Conservation (phyloP, 2,113 vertebrate genomes). For the Rhinopomastus cyanomelas region DNA sequence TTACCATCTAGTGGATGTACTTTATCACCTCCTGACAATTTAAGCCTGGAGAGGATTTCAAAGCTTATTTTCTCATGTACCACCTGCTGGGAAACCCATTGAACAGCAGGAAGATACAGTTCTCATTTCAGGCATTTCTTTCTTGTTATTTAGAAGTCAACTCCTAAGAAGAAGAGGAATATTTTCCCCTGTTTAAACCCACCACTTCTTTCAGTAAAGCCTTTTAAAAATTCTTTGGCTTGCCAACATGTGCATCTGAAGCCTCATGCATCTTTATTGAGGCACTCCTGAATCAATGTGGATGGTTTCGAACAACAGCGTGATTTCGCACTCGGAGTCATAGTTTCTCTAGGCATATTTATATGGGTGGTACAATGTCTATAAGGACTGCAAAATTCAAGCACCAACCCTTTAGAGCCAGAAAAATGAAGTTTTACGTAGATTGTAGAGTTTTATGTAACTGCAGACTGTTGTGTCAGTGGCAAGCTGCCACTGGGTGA, state of each 20-base stretch:
- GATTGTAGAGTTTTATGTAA: neutral
- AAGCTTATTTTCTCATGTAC: neutral
- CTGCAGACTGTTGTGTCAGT: neutral
- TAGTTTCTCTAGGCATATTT: neutral
- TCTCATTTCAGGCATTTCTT: neutral
- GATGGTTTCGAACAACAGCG: neutral
- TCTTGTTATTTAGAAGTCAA: neutral
- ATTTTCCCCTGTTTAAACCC: neutral
- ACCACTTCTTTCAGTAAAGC: neutral
- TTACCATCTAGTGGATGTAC: neutral
- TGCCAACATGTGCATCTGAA: neutral
- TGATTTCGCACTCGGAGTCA: neutral
- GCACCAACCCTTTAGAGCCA: neutral
- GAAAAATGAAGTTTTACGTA: neutral
- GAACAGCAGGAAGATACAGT: neutral
- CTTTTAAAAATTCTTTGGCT: neutral
- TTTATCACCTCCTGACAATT: neutral
- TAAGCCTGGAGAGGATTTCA: neutral
- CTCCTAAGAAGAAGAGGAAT: neutral
- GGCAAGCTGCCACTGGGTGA: neutral
- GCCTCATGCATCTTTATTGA: neutral
- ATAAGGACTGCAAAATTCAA: neutral
- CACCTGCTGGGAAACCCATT: neutral
- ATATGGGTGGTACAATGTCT: neutral
- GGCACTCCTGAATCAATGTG: neutral